phyloP scores from a whole-genome alignment of 2,888 invertebrate genomes.

The Chloroclysta siterata region DNA sequence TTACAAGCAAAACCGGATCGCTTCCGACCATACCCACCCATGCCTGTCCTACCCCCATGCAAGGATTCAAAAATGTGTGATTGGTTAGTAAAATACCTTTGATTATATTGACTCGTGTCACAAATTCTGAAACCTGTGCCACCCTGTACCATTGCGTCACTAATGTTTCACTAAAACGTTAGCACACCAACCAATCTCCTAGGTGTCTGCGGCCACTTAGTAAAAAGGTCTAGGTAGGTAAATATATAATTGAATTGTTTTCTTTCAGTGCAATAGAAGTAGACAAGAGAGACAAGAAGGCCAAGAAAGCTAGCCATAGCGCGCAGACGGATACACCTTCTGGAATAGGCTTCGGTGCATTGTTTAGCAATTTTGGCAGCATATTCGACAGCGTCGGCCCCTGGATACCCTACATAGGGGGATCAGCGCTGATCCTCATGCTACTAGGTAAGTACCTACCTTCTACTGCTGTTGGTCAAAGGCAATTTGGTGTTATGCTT shows the following conservation, averaged over 20 bases:
- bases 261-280: constrained; percentile 7
- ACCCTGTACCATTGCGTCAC: too few relatives aligned
- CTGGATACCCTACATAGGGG: constrained; percentile 48
- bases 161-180: too few relatives aligned
- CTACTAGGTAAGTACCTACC: constrained; percentile 27
- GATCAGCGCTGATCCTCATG: constrained; percentile 37
- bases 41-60: background rate
- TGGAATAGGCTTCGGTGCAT: background rate
- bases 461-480: background rate
- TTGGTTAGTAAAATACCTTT: constrained; percentile 54
- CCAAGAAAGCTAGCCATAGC: constrained; percentile 3
- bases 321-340: constrained; percentile 10
- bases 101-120: too few relatives aligned
- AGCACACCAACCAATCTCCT: too few relatives aligned
- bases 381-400: constrained; percentile 19
- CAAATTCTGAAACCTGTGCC: too few relatives aligned
- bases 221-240: too few relatives aligned
- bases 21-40: background rate
- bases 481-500: too few relatives aligned
- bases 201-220: too few relatives aligned
- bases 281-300: constrained; percentile 7
- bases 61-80: constrained; percentile 55
- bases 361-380: constrained; percentile 5
- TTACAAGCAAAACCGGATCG: background rate
- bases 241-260: too few relatives aligned